Percentiles rank a stretch among this genome's conserved stretches.
These are phyloP conservation scores for Chrysopa pallens DNA, from an alignment of 1,140 invertebrate species.

Conservation along the genomic window DNA sequence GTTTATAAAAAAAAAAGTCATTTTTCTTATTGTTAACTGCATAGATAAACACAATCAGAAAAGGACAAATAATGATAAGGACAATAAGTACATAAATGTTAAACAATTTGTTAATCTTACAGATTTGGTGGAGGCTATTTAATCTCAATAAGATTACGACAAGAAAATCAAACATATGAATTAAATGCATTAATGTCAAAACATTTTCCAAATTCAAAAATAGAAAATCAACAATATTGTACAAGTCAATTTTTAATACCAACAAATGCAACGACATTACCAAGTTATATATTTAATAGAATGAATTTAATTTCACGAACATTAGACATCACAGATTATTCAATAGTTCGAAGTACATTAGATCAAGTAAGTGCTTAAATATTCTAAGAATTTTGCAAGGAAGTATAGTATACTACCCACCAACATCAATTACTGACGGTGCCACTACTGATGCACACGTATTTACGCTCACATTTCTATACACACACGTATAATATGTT, in stretches of 20 bases:
- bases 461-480: too few relatives aligned
- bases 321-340: not conserved
- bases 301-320: not conserved
- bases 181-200: not conserved
- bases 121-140: constrained; percentile 2
- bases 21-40: too few relatives aligned
- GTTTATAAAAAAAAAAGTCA: too few relatives aligned
- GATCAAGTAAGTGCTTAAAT: not conserved
- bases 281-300: constrained; percentile 1
- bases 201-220: not conserved
- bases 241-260: constrained; percentile 2
- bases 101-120: not conserved
- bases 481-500: too few relatives aligned
- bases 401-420: too few relatives aligned
- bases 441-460: too few relatives aligned
- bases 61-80: too few relatives aligned
- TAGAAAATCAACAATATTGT: constrained; percentile 1
- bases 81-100: too few relatives aligned
- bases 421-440: too few relatives aligned
- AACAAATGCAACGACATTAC: not conserved
- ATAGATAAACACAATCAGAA: too few relatives aligned
- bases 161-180: not conserved
- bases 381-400: too few relatives aligned
- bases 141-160: not conserved
- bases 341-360: constrained; percentile 1